Evolutionary conservation across 35 echinoderm and acorn worm species (phyloP).

Genomic region (Amphiura filiformis): DNA sequence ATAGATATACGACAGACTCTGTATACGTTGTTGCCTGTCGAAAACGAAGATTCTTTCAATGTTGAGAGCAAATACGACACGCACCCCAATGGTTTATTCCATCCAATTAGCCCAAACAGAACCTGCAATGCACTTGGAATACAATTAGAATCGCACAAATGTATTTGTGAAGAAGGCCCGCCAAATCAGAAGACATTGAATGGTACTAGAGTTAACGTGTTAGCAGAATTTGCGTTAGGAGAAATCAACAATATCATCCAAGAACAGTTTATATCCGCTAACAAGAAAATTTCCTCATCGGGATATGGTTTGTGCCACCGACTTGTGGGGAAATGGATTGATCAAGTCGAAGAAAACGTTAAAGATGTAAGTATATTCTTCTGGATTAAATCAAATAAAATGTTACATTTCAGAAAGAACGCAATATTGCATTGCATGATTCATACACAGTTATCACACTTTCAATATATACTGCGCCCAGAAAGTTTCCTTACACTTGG

Average conservation of each 20-base stretch:
- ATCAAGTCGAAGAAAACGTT: too few relatives aligned
- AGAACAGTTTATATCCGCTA: not conserved
- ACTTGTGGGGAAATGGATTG: not conserved
- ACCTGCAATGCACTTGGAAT: not conserved
- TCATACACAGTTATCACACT: too few relatives aligned
- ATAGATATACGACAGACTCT: conserved; percentile 73
- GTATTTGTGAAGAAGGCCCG: not conserved
- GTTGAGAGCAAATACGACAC: not conserved
- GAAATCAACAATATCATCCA: not conserved
- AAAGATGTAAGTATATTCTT: too few relatives aligned
- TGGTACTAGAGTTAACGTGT: not conserved
- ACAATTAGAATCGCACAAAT: not conserved
- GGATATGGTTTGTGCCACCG: not conserved
- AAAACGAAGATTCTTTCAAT: not conserved
- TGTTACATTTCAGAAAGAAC: too few relatives aligned
- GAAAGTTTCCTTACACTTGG: too few relatives aligned
- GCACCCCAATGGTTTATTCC: not conserved
- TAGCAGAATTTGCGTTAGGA: not conserved
- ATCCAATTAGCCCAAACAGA: not conserved
- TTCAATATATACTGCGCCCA: too few relatives aligned
- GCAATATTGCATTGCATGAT: too few relatives aligned
- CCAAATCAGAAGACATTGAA: not conserved
- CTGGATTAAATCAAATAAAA: too few relatives aligned
- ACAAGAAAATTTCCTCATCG: not conserved
- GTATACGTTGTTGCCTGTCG: conserved; percentile 20